Base-by-base conservation (phyloP, 2,888 invertebrate species). In the Drosophila demipolita region DNA sequence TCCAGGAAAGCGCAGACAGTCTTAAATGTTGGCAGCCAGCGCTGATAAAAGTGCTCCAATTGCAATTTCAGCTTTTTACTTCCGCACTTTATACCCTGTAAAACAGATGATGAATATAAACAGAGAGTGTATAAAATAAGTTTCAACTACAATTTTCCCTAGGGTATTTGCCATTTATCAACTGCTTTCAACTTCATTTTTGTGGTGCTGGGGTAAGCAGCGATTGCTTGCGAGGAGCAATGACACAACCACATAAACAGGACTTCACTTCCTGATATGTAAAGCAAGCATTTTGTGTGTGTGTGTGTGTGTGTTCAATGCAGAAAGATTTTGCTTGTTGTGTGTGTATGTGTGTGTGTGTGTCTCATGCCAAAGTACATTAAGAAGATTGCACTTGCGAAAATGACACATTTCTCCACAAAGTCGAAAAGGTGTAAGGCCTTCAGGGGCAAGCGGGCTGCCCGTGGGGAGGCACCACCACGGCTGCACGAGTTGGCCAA, bases 371-470 rank as follows among this genome's bases (percentile, higher is more conserved):
- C 75, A 71, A 78, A 80, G 83, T 83, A 85, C 90, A 89, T 89
- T 87, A 90, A 75, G 88, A 79, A 89, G 78, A 89, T 89, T 90
- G 90, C 89, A 89, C 85, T 89, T 77, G 83, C 72, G 75, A 73
- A 80, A 87, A 80, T 85, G 89, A 85, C 87, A 83, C 82, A 75
- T 79, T 81, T 79, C 62, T 58, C 73, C 73, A 75, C 75, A 80
- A 70, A 73, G 73, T 69, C 52, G 68, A 74, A 72, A 73, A 69
- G 69, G 71, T 70, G 77, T 66, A 64, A 45, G 57, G 33, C 33
- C 52, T 74, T 48, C 45, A 33, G 36, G 53, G 23, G 23, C 60
- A 15, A 55, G 38, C 29, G 29, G 36, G 20, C 36, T 36, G 35
- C 35, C 38, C 36, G 8, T 49, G 15, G 15, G 45, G 23, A 7